A percentile compares a stretch with the other conserved stretches of the same genome.
These are phyloP conservation scores for Phorcus lineatus DNA, from an alignment of 2,888 invertebrate genomes.

Conservation along the genomic window DNA sequence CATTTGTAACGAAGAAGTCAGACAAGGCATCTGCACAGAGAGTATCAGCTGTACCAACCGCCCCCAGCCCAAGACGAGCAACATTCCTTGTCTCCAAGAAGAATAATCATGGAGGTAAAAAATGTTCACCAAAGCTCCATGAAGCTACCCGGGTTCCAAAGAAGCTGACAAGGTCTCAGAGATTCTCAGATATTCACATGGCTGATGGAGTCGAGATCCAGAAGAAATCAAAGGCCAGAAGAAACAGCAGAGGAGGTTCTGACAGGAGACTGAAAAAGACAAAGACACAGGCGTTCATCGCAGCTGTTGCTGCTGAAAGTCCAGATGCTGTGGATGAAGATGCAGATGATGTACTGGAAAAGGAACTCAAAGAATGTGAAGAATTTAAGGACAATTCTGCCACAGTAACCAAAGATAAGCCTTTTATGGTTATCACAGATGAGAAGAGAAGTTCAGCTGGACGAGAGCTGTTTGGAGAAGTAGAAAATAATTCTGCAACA, in stretches of 20 bases:
- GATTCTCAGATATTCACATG: conserved; percentile 7
- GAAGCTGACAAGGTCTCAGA: conserved; percentile 19
- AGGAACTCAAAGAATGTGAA: not conserved
- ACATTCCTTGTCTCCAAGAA: conserved; percentile 52
- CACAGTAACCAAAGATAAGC: conserved; percentile 15
- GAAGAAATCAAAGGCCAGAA: not conserved
- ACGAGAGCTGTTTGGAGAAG: not conserved
- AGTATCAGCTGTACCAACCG: not conserved
- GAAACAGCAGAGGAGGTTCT: not conserved
- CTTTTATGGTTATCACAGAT: not conserved
- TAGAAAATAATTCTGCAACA: not conserved
- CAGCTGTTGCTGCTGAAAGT: not conserved
- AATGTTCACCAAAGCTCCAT: not conserved
- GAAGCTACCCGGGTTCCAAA: not conserved
- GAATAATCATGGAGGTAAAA: conserved; percentile 19
- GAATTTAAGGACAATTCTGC: not conserved
- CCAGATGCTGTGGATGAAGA: not conserved
- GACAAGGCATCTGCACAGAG: not conserved
- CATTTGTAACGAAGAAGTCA: not conserved
- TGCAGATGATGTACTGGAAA: conserved; percentile 1
- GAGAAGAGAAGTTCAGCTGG: not conserved
- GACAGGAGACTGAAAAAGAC: not conserved
- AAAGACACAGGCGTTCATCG: not conserved
- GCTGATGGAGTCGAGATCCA: not conserved
- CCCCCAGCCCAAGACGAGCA: conserved; percentile 56